Conservation (phyloP, 2,888 invertebrate species). For the Pterobdella sp. region DNA sequence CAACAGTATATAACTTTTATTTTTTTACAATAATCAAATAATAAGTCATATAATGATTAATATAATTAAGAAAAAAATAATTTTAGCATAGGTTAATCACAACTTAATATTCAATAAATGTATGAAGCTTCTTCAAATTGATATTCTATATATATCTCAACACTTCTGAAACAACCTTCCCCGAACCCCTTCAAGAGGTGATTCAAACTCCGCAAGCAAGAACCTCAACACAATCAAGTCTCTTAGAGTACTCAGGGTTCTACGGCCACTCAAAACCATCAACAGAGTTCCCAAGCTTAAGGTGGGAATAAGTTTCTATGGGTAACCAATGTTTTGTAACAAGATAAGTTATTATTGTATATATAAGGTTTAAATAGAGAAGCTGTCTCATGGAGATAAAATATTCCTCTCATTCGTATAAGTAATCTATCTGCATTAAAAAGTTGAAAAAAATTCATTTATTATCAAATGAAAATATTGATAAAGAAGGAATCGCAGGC, state of each 20-base stretch:
- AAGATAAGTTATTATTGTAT: background rate
- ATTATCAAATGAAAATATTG: background rate
- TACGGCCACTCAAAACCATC: conserved; percentile 99
- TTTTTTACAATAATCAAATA: too few relatives aligned
- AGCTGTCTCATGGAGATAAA: background rate
- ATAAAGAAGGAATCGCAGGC: background rate
- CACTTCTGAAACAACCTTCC: background rate
- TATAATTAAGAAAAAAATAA: too few relatives aligned
- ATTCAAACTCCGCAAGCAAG: conserved; percentile 48
- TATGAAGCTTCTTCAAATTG: too few relatives aligned
- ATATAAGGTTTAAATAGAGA: background rate
- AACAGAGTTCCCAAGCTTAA: conserved; percentile 96
- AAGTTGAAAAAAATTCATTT: background rate
- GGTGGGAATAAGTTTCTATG: conserved; percentile 42
- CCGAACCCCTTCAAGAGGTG: conserved; percentile 9
- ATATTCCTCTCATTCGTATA: background rate
- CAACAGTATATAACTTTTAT: too few relatives aligned
- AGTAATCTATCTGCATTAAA: background rate
- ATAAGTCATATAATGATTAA: too few relatives aligned
- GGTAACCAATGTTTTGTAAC: background rate
- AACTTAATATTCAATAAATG: too few relatives aligned
- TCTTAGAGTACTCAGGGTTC: conserved; percentile 90
- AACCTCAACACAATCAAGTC: conserved; percentile 99
- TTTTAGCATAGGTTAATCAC: too few relatives aligned
- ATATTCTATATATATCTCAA: background rate